Evolutionary conservation across 2,113 vertebrate genomes (phyloP).

Genomic region (Hemiprocne comata): DNA sequence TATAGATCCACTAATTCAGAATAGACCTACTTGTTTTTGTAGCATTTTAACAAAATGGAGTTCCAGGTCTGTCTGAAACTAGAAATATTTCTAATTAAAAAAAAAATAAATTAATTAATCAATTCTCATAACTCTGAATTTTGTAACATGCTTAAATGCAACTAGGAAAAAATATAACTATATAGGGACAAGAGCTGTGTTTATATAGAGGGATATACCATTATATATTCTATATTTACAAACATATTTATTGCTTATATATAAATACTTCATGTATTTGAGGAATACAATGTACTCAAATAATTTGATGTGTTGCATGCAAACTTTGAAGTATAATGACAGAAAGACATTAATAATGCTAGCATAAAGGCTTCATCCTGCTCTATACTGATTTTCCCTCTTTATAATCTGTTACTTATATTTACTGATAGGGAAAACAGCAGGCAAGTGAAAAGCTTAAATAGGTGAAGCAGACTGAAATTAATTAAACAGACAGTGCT

Average conservation of each 20-base stretch:
- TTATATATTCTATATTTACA: neutral
- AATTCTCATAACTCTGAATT: neutral
- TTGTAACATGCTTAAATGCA: neutral
- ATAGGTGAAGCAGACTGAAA: conserved; percentile 73
- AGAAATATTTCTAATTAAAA: neutral
- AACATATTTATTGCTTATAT: neutral
- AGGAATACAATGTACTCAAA: neutral
- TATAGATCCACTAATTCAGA: neutral
- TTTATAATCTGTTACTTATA: conserved; percentile 48
- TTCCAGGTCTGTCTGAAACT: neutral
- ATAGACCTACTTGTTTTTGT: neutral
- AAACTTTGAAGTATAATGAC: neutral
- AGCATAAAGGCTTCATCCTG: conserved; percentile 33
- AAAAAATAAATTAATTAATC: neutral
- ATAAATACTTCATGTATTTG: neutral
- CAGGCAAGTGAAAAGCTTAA: conserved; percentile 59
- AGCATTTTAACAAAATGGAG: neutral
- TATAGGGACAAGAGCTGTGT: neutral
- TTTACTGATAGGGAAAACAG: conserved; percentile 65
- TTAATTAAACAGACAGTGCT: conserved; percentile 73
- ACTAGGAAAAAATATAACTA: neutral
- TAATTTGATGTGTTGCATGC: neutral
- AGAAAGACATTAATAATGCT: neutral
- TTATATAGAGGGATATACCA: neutral
- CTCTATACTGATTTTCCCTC: neutral